Evolutionary conservation across 2,113 vertebrate species (phyloP).

Genomic region (Ellobius talpinus): DNA sequence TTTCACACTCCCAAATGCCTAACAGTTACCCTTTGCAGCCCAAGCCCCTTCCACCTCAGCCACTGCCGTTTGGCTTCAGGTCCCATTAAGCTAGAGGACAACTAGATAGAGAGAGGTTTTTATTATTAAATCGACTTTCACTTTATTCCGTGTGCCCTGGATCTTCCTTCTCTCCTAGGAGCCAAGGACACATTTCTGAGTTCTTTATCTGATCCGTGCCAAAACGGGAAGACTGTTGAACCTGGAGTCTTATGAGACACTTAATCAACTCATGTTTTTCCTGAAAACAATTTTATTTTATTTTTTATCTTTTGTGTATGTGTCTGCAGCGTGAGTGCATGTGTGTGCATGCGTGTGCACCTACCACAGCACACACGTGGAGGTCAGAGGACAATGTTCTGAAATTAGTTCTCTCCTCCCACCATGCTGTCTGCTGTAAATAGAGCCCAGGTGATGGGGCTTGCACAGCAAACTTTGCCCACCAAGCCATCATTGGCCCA

Average conservation of each 20-base stretch:
- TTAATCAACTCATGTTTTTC: conserved; percentile 54
- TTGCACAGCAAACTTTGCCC: not conserved
- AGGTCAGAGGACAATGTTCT: not conserved
- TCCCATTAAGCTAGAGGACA: not conserved
- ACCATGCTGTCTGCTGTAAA: not conserved
- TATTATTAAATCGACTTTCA: conserved; percentile 66
- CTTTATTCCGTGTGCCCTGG: conserved; percentile 62
- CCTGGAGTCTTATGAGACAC: conserved; percentile 34
- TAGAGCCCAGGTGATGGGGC: too few relatives aligned
- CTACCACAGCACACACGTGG: not conserved
- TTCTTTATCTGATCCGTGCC: conserved; percentile 58
- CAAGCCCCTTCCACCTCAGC: not conserved
- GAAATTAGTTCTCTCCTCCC: not conserved
- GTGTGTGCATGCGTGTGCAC: rapidly evolving
- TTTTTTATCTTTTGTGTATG: not conserved
- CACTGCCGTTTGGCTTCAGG: not conserved
- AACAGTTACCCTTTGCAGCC: not conserved
- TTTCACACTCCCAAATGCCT: not conserved
- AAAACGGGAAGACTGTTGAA: conserved; percentile 61
- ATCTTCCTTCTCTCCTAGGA: conserved; percentile 46
- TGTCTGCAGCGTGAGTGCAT: not conserved
- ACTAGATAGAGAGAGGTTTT: not conserved
- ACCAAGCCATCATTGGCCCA: not conserved
- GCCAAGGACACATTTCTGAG: conserved; percentile 77
- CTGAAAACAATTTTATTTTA: not conserved